Evolutionary conservation across 2,888 invertebrate species (phyloP), one percentile per base, ranked within the genome.

Genomic region (Parasteatoda lunata): DNA sequence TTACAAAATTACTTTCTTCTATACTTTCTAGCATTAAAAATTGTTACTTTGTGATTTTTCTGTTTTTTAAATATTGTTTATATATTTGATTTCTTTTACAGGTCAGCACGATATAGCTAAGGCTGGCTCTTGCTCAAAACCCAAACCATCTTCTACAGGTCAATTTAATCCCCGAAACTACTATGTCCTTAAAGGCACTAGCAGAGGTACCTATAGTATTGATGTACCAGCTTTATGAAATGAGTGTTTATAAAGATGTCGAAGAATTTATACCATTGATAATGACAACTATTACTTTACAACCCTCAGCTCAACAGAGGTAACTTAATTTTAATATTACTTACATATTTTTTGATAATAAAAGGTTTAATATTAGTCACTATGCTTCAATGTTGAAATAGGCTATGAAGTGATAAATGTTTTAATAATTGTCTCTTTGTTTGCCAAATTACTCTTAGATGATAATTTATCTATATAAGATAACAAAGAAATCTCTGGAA

Each of bases 201-300:
- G 98, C 98, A 91, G 99, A 99, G 92, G 92, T 99, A 73, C 98
- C 99, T 0, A 98, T 98, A 89, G 98, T 99, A 0, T 93, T 99
- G 4, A 97, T 99, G 96, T 99, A 98, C 92, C 99, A 99, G 92
- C 94, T 99, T 81, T 98, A 98, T 92, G 99, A 98, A 92, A 96
- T 96, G 91, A 96, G 95, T 92, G 97, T 99, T 0, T 97, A 98
- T 91, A 96, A 96, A 91, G 98, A 98, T 91, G 97, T 99, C 7
- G 96, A 96, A 59, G 98, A 98, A 91, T 98, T 98, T 91, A 97
- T 99, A 90, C 98, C 98, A 0, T 93, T 98, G 45, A 98, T 98
- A 89, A 97, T 98, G 96, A 96, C 95, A 84, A 98, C 98, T 0
- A 97, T 99, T 82, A 96, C 96, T 0, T 93, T 98, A 76, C 97